phyloP scores from a whole-genome alignment of 2,888 invertebrate species.

The Zaprionus obscuricornis region DNA sequence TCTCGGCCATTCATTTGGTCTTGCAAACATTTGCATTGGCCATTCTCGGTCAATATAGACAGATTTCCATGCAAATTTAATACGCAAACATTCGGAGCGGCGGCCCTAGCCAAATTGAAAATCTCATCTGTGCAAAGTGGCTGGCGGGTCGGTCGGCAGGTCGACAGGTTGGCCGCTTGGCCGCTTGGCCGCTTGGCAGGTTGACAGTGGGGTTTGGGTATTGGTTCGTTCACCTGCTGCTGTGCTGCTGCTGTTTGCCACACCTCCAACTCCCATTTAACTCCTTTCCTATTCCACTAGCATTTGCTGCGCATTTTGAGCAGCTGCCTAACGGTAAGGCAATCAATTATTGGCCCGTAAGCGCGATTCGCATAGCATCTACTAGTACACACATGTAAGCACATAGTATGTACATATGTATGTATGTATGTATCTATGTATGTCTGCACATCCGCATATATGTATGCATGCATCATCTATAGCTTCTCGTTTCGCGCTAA shows the following conservation, averaged over 20 bases:
- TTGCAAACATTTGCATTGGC: constrained; percentile 78
- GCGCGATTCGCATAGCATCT: constrained; percentile 36
- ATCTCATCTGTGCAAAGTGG: constrained; percentile 81
- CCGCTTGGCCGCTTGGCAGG: not conserved
- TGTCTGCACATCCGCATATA: constrained; percentile 14
- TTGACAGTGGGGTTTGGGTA: not conserved
- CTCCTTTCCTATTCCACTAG: no score
- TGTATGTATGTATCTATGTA: not conserved
- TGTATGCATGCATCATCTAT: no score
- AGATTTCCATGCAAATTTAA: constrained; percentile 84
- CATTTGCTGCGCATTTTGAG: constrained; percentile 71
- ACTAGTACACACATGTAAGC: not conserved
- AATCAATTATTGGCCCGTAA: constrained; percentile 78
- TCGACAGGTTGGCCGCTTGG: not conserved
- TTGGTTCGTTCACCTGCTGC: constrained; percentile 38
- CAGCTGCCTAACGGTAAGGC: constrained; percentile 75
- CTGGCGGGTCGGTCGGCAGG: constrained; percentile 14
- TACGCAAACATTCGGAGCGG: constrained; percentile 81
- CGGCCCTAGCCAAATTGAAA: constrained; percentile 82
- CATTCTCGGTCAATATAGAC: constrained; percentile 83
- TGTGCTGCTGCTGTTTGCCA: constrained; percentile 12
- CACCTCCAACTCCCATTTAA: constrained; percentile 27
- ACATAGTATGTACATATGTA: constrained; percentile 26
- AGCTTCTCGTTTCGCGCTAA: constrained; percentile 28
- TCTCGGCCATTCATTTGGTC: constrained; percentile 67